phyloP scores from a whole-genome alignment of 2,113 vertebrate species.

The Ceyx melanurus region DNA sequence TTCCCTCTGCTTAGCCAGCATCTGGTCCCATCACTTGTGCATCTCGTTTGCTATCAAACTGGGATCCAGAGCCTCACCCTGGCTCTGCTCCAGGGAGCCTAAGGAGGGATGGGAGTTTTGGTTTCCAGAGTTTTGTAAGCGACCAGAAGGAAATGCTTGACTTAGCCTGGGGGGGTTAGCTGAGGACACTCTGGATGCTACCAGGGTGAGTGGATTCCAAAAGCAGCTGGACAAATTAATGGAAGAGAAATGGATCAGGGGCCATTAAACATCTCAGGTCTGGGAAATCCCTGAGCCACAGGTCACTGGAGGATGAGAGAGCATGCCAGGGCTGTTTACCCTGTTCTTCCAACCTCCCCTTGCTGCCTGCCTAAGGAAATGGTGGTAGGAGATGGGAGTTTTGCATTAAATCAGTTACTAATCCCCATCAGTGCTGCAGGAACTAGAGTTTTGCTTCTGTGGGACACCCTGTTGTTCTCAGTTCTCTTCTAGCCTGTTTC shows the following conservation, averaged over 20 bases:
- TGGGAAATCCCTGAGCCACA: background rate
- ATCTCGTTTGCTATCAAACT: background rate
- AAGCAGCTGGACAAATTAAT: background rate
- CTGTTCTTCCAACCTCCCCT: background rate
- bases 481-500: background rate
- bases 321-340: background rate
- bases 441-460: background rate
- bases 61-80: accelerated
- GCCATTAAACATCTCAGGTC: background rate
- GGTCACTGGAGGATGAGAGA: background rate
- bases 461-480: accelerated
- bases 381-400: background rate
- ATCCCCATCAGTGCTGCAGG: background rate
- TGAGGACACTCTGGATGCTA: constrained; percentile 1
- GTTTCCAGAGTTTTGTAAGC: background rate
- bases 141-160: background rate
- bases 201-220: background rate
- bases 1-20: background rate
- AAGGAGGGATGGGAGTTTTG: background rate
- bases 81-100: background rate
- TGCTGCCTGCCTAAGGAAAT: background rate
- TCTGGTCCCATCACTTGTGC: background rate
- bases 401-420: background rate
- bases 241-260: background rate
- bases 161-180: background rate